Evolutionary conservation across 2,888 invertebrate species (phyloP).

Genomic region (Orthonevra nobilis): DNA sequence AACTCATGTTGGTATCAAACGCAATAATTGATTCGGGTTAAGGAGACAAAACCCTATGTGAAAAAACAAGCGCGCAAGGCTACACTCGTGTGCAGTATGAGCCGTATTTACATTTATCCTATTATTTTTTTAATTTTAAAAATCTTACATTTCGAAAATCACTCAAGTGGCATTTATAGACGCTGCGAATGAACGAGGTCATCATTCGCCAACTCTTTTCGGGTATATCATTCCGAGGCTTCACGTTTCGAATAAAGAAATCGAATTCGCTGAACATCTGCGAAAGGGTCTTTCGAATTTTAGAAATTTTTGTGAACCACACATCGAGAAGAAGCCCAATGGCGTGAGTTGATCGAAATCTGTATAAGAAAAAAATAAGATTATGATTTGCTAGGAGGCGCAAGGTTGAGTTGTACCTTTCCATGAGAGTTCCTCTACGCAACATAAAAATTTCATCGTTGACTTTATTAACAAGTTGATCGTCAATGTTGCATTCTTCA

Average conservation of each 20-base stretch:
- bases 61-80: no score
- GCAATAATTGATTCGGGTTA: no score
- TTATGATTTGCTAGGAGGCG: no score
- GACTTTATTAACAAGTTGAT: constrained; percentile 74
- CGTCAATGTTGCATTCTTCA: constrained; percentile 36
- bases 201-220: constrained; percentile 68
- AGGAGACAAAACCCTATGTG: no score
- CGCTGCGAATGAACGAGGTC: constrained; percentile 73
- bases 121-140: background rate
- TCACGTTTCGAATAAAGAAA: constrained; percentile 73
- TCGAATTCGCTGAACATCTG: constrained; percentile 73
- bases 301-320: constrained; percentile 75
- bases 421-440: constrained; percentile 5
- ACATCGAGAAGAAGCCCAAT: constrained; percentile 72
- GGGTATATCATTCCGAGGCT: constrained; percentile 71
- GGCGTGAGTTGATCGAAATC: constrained; percentile 24
- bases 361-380: background rate
- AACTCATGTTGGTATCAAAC: no score
- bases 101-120: background rate
- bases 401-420: constrained; percentile 15
- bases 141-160: constrained; percentile 73
- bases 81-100: no score
- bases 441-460: constrained; percentile 72
- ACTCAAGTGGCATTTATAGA: constrained; percentile 78
- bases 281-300: constrained; percentile 63